These are phyloP conservation scores for Seriola quinqueradiata DNA, from an alignment of 2,113 vertebrate species.

Conservation along the genomic window DNA sequence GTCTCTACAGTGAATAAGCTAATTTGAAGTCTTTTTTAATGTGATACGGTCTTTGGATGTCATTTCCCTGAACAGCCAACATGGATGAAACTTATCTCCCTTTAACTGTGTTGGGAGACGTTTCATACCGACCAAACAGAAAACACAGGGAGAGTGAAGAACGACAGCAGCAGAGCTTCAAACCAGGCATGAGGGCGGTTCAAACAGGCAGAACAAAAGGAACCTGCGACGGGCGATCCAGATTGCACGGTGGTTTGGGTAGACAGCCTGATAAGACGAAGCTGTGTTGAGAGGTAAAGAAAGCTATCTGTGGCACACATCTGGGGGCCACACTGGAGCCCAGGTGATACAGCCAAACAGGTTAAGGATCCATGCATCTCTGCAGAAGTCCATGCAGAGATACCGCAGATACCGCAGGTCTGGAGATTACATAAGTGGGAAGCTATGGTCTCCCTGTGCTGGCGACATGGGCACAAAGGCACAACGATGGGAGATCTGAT, in stretches of 20 bases:
- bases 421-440: slow-evolving; percentile 82
- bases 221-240: slow-evolving; percentile 56
- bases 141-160: slow-evolving; percentile 72
- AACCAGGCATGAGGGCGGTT: slow-evolving; percentile 73
- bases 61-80: not conserved
- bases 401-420: slow-evolving; percentile 76
- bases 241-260: slow-evolving; percentile 78
- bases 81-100: slow-evolving; percentile 14
- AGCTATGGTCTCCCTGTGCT: slow-evolving; percentile 60
- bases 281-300: slow-evolving; percentile 85
- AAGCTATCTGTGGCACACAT: slow-evolving; percentile 80
- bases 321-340: slow-evolving; percentile 83
- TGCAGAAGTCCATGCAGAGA: slow-evolving; percentile 63
- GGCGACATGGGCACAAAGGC: slow-evolving; percentile 80
- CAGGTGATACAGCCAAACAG: slow-evolving; percentile 74
- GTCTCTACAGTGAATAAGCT: not conserved
- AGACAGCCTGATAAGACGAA: slow-evolving; percentile 75
- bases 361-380: slow-evolving; percentile 68
- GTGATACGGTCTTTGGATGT: not conserved
- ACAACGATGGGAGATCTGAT: slow-evolving; percentile 83
- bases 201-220: slow-evolving; percentile 79
- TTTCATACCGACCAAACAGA: slow-evolving; percentile 56
- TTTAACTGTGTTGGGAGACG: slow-evolving; percentile 44
- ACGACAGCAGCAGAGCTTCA: slow-evolving; percentile 58
- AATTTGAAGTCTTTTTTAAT: not conserved